Evolutionary conservation across 1,140 invertebrate species (phyloP).

Genomic region (Copidosoma floridanum): DNA sequence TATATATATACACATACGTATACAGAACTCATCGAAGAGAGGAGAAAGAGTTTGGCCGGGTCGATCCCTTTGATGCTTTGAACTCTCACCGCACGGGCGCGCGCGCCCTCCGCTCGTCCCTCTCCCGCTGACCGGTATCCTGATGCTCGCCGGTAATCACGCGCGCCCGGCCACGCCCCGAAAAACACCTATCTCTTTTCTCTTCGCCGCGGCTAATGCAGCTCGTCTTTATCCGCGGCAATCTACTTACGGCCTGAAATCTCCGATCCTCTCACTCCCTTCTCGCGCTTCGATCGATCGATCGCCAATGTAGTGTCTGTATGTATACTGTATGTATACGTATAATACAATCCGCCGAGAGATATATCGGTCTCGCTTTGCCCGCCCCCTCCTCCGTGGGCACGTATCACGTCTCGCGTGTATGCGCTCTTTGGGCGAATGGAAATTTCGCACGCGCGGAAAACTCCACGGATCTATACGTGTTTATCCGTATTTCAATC

Average conservation of each 20-base stretch:
- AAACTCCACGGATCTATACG: no score
- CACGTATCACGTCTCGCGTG: not conserved
- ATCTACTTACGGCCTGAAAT: slow-evolving; percentile 7
- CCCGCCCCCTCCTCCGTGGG: not conserved
- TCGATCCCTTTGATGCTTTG: slow-evolving; percentile 42
- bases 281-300: slow-evolving; percentile 1
- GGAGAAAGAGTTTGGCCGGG: not conserved
- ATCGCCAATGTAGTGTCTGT: not conserved
- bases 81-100: slow-evolving; percentile 40
- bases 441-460: no score
- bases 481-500: no score
- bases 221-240: slow-evolving; percentile 24
- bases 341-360: no score
- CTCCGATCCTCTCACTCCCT: not conserved
- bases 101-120: slow-evolving; percentile 31
- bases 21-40: no score
- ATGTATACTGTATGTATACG: no score
- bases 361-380: no score
- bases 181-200: slow-evolving; percentile 43
- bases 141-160: slow-evolving; percentile 24
- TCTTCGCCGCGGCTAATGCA: slow-evolving; percentile 10
- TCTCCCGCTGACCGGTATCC: slow-evolving; percentile 15
- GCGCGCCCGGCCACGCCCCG: slow-evolving; percentile 35
- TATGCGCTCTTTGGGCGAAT: no score
- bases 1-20: no score